phyloP scores from a whole-genome alignment of 2,113 vertebrate species.

The Tiliqua scincoides region DNA sequence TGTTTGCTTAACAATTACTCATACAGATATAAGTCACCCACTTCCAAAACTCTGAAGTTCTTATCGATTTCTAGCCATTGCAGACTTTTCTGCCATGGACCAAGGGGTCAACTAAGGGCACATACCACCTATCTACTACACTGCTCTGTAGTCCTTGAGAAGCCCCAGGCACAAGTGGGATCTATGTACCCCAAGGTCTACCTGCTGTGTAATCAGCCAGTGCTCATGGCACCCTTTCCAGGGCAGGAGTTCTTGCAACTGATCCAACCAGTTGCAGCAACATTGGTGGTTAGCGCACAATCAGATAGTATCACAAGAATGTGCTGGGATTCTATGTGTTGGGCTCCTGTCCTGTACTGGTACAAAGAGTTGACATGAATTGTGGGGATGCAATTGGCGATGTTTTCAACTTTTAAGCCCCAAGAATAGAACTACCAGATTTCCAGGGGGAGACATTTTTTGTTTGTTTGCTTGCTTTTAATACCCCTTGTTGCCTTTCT shows the following conservation, averaged over 20 bases:
- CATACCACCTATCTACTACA: not conserved
- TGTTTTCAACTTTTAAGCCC: not conserved
- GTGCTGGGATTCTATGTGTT: not conserved
- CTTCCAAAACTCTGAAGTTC: not conserved
- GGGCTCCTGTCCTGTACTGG: not conserved
- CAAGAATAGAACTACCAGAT: not conserved
- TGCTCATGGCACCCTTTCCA: not conserved
- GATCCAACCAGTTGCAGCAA: not conserved
- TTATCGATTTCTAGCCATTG: not conserved
- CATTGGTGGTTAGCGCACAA: not conserved
- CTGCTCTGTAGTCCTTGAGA: not conserved
- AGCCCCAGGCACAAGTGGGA: not conserved
- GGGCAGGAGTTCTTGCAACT: not conserved
- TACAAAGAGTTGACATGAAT: not conserved
- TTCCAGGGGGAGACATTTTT: not conserved
- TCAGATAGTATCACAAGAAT: not conserved
- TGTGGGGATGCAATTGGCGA: not conserved
- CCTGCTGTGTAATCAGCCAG: not conserved
- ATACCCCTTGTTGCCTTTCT: accelerated
- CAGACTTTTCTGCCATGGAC: not conserved
- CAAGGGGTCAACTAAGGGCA: not conserved
- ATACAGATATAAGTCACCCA: not conserved
- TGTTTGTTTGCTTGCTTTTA: too few relatives aligned
- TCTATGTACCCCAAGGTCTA: not conserved
- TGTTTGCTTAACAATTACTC: not conserved